These are phyloP conservation scores for Drosophila hawaiiensis DNA, from an alignment of 2,888 invertebrate genomes.

Conservation along the genomic window DNA sequence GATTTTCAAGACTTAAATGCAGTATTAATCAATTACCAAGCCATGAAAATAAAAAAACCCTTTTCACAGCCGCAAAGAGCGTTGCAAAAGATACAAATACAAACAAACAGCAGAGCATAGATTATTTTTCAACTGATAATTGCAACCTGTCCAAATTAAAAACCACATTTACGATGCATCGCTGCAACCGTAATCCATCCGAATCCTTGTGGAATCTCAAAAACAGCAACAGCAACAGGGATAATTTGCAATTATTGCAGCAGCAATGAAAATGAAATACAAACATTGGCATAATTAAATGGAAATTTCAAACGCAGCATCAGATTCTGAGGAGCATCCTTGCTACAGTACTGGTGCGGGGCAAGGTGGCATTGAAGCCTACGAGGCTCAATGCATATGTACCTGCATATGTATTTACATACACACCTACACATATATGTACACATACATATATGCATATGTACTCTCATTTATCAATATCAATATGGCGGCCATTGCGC, in stretches of 20 bases:
- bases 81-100: background rate
- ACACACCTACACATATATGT: background rate
- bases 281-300: constrained; percentile 43
- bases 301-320: constrained; percentile 30
- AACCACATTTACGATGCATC: background rate
- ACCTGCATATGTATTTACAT: constrained; percentile 3
- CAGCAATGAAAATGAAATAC: constrained; percentile 38
- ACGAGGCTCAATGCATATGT: constrained; percentile 29
- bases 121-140: background rate
- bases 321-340: constrained; percentile 52
- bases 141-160: background rate
- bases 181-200: constrained; percentile 8
- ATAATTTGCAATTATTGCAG: constrained; percentile 49
- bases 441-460: constrained; percentile 12
- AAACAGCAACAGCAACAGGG: background rate
- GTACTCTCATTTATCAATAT: constrained; percentile 42
- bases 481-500: constrained; percentile 83
- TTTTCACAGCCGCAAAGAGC: background rate
- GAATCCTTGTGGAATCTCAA: constrained; percentile 21
- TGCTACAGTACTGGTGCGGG: constrained; percentile 12
- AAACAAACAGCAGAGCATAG: background rate
- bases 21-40: no score
- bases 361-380: constrained; percentile 33
- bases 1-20: no score
- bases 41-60: background rate